phyloP scores from a whole-genome alignment of 2,888 invertebrate genomes.

The Pardosa pseudoannulata region DNA sequence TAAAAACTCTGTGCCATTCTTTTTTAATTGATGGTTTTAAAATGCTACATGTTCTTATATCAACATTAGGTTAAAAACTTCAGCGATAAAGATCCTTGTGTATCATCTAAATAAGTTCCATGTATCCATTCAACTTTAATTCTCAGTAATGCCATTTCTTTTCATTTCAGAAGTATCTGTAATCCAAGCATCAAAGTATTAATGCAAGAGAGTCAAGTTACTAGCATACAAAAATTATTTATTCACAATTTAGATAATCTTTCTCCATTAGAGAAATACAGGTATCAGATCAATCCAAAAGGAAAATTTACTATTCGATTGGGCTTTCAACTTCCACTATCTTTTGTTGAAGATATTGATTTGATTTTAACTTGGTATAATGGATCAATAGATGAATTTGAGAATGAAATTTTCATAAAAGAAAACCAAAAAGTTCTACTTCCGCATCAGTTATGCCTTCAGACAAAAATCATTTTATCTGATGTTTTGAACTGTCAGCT shows the following conservation, averaged over 20 bases:
- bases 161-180: slow-evolving; percentile 39
- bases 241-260: neutral
- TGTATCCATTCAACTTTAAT: neutral
- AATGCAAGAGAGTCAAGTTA: neutral
- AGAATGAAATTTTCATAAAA: slow-evolving; percentile 36
- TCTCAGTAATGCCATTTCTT: neutral
- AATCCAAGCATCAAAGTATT: slow-evolving; percentile 12
- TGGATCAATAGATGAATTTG: slow-evolving; percentile 27
- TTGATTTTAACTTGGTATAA: slow-evolving; percentile 32
- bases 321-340: neutral
- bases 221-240: slow-evolving; percentile 35
- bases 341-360: neutral
- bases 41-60: too few species aligned
- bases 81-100: too few species aligned
- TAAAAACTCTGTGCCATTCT: too few species aligned
- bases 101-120: too few species aligned
- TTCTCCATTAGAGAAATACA: slow-evolving; percentile 19
- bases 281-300: slow-evolving; percentile 16
- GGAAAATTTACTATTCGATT: slow-evolving; percentile 29
- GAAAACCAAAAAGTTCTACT: slow-evolving; percentile 17
- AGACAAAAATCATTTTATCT: neutral
- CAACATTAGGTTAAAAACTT: too few species aligned
- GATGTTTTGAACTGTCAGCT: neutral
- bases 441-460: slow-evolving; percentile 24
- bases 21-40: too few species aligned